Evolutionary conservation across 2,888 invertebrate genomes (phyloP).

Genomic region (Trichogramma evanescens): DNA sequence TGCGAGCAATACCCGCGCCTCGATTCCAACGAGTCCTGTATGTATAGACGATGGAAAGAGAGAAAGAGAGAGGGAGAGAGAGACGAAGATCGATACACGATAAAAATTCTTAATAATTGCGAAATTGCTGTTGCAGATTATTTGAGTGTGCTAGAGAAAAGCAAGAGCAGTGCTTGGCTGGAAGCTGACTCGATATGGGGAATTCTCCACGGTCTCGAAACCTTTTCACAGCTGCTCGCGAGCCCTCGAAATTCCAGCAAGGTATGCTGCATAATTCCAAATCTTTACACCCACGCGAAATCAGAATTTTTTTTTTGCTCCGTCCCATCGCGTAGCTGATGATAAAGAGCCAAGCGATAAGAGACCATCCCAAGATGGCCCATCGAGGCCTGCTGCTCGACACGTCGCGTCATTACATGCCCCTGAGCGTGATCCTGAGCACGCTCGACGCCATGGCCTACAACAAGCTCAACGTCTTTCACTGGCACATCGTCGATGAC

Average conservation of each 20-base stretch:
- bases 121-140: constrained; percentile 3
- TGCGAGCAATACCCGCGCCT: constrained; percentile 64
- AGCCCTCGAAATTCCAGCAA: no score
- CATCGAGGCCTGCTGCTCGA: constrained; percentile 83
- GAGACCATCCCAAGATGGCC: constrained; percentile 70
- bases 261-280: no score
- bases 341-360: constrained; percentile 62
- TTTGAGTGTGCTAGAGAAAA: not conserved
- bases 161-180: constrained; percentile 22
- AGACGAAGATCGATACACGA: no score
- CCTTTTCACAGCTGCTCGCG: constrained; percentile 65
- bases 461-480: constrained; percentile 88
- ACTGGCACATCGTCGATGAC: constrained; percentile 94
- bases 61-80: no score
- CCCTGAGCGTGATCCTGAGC: constrained; percentile 57
- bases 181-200: constrained; percentile 68
- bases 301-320: not conserved
- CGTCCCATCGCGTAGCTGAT: constrained; percentile 49
- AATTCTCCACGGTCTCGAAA: constrained; percentile 75
- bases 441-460: constrained; percentile 79
- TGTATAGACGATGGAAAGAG: constrained; percentile 33
- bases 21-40: constrained; percentile 72
- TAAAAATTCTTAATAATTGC: no score
- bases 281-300: not conserved
- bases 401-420: constrained; percentile 78